phyloP scores from a whole-genome alignment of 2,113 vertebrate genomes.

The Tupaia tana region DNA sequence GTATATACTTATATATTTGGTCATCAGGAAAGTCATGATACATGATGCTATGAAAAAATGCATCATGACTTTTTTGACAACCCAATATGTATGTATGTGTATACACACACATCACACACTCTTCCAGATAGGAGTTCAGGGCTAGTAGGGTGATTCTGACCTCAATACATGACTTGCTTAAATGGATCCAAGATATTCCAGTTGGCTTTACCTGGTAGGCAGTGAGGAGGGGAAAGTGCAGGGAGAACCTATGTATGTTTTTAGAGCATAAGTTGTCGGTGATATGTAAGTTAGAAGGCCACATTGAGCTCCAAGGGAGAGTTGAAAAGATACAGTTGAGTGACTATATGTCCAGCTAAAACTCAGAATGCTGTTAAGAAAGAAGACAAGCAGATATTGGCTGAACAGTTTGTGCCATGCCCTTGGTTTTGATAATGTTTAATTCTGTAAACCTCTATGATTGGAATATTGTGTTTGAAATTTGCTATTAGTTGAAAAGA shows the following conservation, averaged over 20 bases:
- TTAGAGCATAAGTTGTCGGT: not conserved
- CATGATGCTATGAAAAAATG: too few species aligned
- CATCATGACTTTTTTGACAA: too few species aligned
- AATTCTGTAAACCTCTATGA: conserved; percentile 8
- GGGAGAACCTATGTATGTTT: not conserved
- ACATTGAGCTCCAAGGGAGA: not conserved
- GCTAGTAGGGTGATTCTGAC: not conserved
- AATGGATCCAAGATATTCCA: not conserved
- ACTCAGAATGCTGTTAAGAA: not conserved
- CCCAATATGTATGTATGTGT: too few species aligned
- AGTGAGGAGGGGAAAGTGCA: not conserved
- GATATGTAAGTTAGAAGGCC: not conserved
- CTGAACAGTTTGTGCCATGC: not conserved
- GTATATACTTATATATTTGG: too few species aligned
- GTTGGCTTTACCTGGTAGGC: not conserved
- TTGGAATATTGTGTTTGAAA: conserved; percentile 30
- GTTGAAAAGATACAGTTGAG: not conserved
- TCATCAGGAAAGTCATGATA: too few species aligned
- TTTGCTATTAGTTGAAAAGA: conserved; percentile 41
- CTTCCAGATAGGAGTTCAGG: not conserved
- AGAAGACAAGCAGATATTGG: not conserved
- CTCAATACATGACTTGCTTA: not conserved
- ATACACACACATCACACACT: not conserved
- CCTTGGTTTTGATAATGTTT: conserved; percentile 13
- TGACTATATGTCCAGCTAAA: not conserved